Percentiles rank a stretch among this genome's conserved stretches.
Evolutionary conservation across 2,888 invertebrate species (phyloP).

Genomic region (Thera obeliscata): DNA sequence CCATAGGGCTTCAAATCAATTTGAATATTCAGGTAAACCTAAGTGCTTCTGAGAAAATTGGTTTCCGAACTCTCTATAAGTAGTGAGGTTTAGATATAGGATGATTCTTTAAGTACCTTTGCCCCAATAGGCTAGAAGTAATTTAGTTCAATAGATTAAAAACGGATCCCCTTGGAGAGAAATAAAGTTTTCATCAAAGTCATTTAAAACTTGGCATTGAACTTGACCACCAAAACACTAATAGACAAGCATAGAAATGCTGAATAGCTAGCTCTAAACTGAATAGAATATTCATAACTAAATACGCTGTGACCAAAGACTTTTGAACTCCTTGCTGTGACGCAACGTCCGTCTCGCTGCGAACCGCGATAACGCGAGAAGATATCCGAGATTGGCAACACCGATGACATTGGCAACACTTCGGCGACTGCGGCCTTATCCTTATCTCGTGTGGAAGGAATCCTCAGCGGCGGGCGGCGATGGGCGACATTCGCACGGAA

Average conservation of each 20-base stretch:
- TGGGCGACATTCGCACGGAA: constrained; percentile 78
- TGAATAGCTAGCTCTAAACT: background rate
- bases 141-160: too few relatives aligned
- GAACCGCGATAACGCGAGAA: constrained; percentile 74
- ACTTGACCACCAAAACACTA: background rate
- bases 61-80: too few relatives aligned
- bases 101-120: too few relatives aligned
- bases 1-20: background rate
- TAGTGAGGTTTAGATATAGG: too few relatives aligned
- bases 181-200: too few relatives aligned
- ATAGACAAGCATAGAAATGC: background rate
- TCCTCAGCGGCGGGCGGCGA: constrained; percentile 68
- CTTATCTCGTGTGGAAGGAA: constrained; percentile 78
- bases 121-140: too few relatives aligned
- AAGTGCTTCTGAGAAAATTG: too few relatives aligned
- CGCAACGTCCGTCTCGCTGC: constrained; percentile 46
- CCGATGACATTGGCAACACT: constrained; percentile 40
- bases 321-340: constrained; percentile 9
- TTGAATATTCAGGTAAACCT: background rate
- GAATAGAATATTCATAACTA: constrained; percentile 15
- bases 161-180: too few relatives aligned
- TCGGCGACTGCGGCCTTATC: constrained; percentile 63
- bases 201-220: too few relatives aligned
- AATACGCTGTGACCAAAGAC: constrained; percentile 19
- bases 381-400: constrained; percentile 56